Percentiles rank a stretch among this genome's conserved stretches.
Evolutionary conservation across 2,888 invertebrate genomes (phyloP).

Genomic region (Synanthedon andrenaeformis): DNA sequence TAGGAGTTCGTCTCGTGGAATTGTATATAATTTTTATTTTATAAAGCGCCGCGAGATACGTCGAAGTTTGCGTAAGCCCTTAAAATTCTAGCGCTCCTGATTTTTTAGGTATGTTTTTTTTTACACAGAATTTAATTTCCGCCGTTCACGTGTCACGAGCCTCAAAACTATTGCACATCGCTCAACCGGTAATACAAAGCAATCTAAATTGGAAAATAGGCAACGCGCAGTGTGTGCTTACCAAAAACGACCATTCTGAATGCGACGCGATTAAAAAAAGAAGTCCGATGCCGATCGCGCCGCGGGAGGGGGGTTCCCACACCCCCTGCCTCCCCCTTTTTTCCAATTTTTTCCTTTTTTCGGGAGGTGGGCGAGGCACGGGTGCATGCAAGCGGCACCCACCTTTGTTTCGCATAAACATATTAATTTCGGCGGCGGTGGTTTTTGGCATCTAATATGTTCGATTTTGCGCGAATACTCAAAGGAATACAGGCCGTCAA

Average conservation of each 20-base stretch:
- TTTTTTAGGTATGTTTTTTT: background rate
- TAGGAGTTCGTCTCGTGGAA: no score
- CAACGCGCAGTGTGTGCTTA: slow-evolving; percentile 70
- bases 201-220: slow-evolving; percentile 72
- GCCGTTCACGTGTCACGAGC: slow-evolving; percentile 55
- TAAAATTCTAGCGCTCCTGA: background rate
- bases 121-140: slow-evolving; percentile 48
- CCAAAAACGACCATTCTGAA: slow-evolving; percentile 67
- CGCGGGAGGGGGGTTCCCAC: slow-evolving; percentile 48
- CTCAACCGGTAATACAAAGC: slow-evolving; percentile 70
- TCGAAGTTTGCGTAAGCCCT: background rate
- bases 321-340: slow-evolving; percentile 36
- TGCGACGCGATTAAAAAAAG: slow-evolving; percentile 71
- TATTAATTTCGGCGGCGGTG: slow-evolving; percentile 69
- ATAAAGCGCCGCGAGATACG: no score
- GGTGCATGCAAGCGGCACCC: slow-evolving; percentile 66
- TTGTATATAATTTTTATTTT: no score
- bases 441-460: slow-evolving; percentile 68
- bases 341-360: slow-evolving; percentile 55
- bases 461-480: slow-evolving; percentile 15
- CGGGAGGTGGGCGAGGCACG: slow-evolving; percentile 62
- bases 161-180: slow-evolving; percentile 69
- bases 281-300: slow-evolving; percentile 69
- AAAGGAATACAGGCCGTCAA: slow-evolving; percentile 9
- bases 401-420: slow-evolving; percentile 71